Evolutionary conservation across 2,113 vertebrate genomes (phyloP).

Genomic region (Pholis gunnellus): DNA sequence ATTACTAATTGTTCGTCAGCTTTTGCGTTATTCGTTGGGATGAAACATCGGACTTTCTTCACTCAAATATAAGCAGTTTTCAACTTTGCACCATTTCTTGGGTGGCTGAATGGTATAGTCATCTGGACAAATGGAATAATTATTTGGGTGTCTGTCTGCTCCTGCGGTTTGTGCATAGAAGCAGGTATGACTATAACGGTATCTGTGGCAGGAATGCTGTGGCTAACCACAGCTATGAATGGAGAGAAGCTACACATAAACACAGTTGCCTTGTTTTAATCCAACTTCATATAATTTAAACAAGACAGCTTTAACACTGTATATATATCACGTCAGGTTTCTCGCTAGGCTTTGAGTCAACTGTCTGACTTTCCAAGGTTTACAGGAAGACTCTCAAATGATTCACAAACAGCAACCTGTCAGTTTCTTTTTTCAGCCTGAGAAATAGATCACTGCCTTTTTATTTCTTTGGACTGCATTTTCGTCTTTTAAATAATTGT

Average conservation of each 20-base stretch:
- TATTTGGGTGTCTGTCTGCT: conserved; percentile 66
- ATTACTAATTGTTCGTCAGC: conserved; percentile 14
- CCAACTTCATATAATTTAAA: conserved; percentile 55
- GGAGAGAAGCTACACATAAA: conserved; percentile 65
- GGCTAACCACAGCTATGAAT: conserved; percentile 72
- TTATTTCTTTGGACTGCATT: conserved; percentile 6
- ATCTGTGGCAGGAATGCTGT: conserved; percentile 63
- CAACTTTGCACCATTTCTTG: conserved; percentile 31
- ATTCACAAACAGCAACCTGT: conserved; percentile 23
- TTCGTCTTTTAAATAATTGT: not conserved
- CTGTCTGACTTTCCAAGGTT: conserved; percentile 17
- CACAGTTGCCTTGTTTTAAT: conserved; percentile 61
- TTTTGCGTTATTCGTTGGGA: not conserved
- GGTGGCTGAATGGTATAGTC: conserved; percentile 55
- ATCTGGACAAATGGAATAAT: conserved; percentile 64
- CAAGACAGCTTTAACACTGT: conserved; percentile 51
- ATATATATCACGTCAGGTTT: conserved; percentile 48
- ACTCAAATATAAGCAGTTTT: conserved; percentile 19
- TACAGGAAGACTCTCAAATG: not conserved
- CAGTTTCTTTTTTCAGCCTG: not conserved
- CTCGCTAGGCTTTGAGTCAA: conserved; percentile 35
- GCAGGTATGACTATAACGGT: conserved; percentile 73
- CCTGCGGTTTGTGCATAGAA: conserved; percentile 49
- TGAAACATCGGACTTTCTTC: conserved; percentile 23
- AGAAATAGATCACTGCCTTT: not conserved